Evolutionary conservation across 2,113 vertebrate genomes (phyloP).

Genomic region (Labeo catla): DNA sequence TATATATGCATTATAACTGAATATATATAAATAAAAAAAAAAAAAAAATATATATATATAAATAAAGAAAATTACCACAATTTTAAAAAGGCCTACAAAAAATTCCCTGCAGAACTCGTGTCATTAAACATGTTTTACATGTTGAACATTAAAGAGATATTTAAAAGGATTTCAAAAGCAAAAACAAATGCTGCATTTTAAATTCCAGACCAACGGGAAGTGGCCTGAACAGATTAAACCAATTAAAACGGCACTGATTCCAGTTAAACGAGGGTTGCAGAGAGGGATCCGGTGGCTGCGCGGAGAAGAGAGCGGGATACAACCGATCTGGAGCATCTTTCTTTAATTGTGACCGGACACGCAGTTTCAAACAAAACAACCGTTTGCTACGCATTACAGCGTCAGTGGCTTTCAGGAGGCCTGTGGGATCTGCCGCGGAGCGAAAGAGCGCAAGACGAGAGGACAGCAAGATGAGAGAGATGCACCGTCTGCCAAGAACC

Average conservation of each 20-base stretch:
- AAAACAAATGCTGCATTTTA: not conserved
- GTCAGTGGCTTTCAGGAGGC: slow-evolving; percentile 74
- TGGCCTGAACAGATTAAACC: not conserved
- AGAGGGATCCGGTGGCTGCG: not conserved
- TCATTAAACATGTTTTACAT: not conserved
- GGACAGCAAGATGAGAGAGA: slow-evolving; percentile 63
- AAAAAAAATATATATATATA: too few species aligned
- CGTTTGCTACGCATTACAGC: not conserved
- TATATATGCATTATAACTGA: too few species aligned
- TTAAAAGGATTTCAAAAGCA: not conserved
- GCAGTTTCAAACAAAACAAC: not conserved
- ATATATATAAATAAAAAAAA: too few species aligned
- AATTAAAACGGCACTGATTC: not conserved
- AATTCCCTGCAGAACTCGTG: not conserved
- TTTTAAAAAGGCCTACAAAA: not conserved
- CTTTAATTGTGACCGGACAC: not conserved
- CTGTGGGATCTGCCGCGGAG: slow-evolving; percentile 75
- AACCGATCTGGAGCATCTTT: not conserved
- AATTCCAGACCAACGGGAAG: not conserved
- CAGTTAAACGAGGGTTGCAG: not conserved
- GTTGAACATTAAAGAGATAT: not conserved
- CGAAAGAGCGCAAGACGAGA: slow-evolving; percentile 68
- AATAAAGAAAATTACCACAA: not conserved
- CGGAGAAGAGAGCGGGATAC: not conserved
- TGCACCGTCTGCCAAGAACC: slow-evolving; percentile 69